Base-by-base conservation (phyloP, 2,113 vertebrate genomes). In the Ellobius talpinus region DNA sequence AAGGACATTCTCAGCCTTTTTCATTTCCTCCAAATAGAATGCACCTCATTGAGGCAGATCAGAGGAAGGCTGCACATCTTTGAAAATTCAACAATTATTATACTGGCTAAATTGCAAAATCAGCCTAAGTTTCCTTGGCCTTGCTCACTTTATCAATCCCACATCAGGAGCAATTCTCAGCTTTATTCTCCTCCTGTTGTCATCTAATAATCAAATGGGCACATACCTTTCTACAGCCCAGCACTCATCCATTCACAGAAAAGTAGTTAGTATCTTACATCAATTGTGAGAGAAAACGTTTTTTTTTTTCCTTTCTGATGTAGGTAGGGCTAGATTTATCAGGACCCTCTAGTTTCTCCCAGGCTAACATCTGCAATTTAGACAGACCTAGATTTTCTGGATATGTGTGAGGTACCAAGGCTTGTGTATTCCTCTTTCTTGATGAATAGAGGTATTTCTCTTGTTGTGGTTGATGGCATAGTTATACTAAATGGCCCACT, bases 21-120 rank as follows among this genome's bases (percentile, higher is more conserved):
- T 87, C 31, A 29, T 61, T 66, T 52, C 16, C 21, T 92, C 55
- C 50, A 88, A 86, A 72, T 74, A 91, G 21, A 96, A 90, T 73
- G 19, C 5, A 68, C 31, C 65, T 77, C 16, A 50, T 42, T 68
- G 77, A 73, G n/a, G 39, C 24, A 86, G 21, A 78, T 94, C 72
- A 42, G 42, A 94, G 5, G n/a, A n/a, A 87, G 24, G 3, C 45
- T 95, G 8, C 26, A 24, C 4, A 91, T 63, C 65, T 87, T 90
- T 92, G 85, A 93, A 87, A 94, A 93, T 86, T 90, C 21, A 84
- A 70, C 93, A 86, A 76, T 70, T 70, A 66, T 90, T 78, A 70
- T 39, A 6, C 5, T 3, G 55, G 68, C 63, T 70, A 96, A 86
- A 81, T 70, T 65, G n/a, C 78, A 76, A 55, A 96, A 42, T 55